Percentiles rank a stretch among this genome's conserved stretches.
phyloP scores from a whole-genome alignment of 2,113 vertebrate genomes.

The Oryzias curvinotus region DNA sequence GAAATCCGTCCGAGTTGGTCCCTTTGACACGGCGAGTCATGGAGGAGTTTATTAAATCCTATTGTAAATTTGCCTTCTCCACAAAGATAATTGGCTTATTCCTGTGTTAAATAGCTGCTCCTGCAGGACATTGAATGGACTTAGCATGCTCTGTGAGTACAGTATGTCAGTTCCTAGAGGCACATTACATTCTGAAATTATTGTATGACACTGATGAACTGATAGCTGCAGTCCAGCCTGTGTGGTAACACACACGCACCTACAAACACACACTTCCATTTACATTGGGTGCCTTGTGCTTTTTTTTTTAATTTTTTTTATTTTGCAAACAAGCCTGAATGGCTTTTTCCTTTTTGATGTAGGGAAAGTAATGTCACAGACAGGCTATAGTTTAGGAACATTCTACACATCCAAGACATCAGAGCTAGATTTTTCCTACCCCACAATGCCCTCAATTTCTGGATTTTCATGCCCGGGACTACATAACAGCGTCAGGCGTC shows the following conservation, averaged over 20 bases:
- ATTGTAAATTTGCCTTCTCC: conserved; percentile 69
- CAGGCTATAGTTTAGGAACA: conserved; percentile 23
- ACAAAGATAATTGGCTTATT: conserved; percentile 78
- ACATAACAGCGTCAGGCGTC: conserved; percentile 37
- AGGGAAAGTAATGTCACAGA: conserved; percentile 25
- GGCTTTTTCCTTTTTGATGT: conserved; percentile 19
- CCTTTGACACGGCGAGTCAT: conserved; percentile 61
- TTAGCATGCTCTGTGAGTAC: conserved; percentile 61
- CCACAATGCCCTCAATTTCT: conserved; percentile 32
- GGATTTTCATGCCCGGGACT: conserved; percentile 38
- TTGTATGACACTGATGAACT: conserved; percentile 72
- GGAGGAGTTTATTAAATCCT: conserved; percentile 69
- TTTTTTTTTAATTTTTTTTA: not conserved
- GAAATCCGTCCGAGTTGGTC: conserved; percentile 54
- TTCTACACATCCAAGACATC: conserved; percentile 39
- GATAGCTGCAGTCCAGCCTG: conserved; percentile 53
- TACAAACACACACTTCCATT: conserved; percentile 24
- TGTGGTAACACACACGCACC: conserved; percentile 24
- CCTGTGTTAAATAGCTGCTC: conserved; percentile 72
- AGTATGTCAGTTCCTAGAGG: conserved; percentile 58
- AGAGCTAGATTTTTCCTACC: conserved; percentile 22
- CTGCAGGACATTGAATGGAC: conserved; percentile 70
- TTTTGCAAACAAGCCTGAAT: conserved; percentile 13
- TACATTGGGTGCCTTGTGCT: no score
- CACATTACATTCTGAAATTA: conserved; percentile 74